Evolutionary conservation across 1,140 invertebrate genomes (phyloP), one percentile per base, ranked within the genome.

Genomic region (Euborellia annulipes): DNA sequence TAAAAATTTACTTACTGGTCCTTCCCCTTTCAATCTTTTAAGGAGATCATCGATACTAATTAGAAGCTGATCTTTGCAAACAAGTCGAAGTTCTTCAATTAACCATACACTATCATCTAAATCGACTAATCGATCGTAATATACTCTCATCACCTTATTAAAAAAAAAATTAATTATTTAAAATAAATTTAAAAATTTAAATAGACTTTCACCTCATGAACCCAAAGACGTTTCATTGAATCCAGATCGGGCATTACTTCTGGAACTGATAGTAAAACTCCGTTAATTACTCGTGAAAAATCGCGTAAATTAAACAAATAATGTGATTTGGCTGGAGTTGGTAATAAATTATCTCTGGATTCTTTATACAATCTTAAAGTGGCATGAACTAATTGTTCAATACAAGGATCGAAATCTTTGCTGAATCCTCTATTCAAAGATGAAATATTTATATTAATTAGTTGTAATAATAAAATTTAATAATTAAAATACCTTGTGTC

Each of bases 271-370:
- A 97, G 62, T 11, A 95, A 63, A 0, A 96, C 82, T 27, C 93
- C 92, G 76, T 87, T 79, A 55, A 96, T 85, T 6, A 96, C 89
- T 61, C 89, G 71, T 2, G 87, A 88, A 61, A 94, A 94, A 64
- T 96, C 93, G 54, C 91, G 71, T 47, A 96, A 70, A 66, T 96
- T 96, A 62, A 96, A 97, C 1, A 92, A 70, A 61, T 96, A 95
- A 63, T 94, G 91, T 1, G 85, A 92, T 56, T 94, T 93, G 2
- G 82, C 69, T 1, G 84, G 85, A 1, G 89, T 95, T 4, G 93
- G 91, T 37, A 95, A 63, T 17, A 97, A 68, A 67, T 86, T 81
- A 7, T 67, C 55, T 51, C 86, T 73, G 48, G 87, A 85, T 54
- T 80, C 65, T 58, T 91, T 89, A 62, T 95, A 95, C 2, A 96